A percentile compares a stretch with the other conserved stretches of the same genome.
These are phyloP conservation scores for Cantharis rufa DNA, from an alignment of 2,888 invertebrate species.

Conservation along the genomic window DNA sequence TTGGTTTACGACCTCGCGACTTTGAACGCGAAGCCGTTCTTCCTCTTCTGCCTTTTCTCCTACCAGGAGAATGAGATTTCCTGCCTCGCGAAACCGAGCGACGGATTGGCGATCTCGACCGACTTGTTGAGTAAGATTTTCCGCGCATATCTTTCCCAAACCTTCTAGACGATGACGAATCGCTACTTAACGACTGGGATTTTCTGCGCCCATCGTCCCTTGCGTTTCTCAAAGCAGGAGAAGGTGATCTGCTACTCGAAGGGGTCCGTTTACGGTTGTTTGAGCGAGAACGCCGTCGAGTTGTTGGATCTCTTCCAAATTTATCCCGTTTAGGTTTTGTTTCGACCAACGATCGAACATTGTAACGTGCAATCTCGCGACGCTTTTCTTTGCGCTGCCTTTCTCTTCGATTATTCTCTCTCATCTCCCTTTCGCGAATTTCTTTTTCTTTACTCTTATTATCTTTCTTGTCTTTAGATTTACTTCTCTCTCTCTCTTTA, in stretches of 20 bases:
- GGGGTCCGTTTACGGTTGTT: constrained; percentile 32
- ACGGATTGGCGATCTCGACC: constrained; percentile 43
- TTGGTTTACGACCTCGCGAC: constrained; percentile 32
- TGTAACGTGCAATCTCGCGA: constrained; percentile 81
- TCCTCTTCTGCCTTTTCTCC: constrained; percentile 34
- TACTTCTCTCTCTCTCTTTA: constrained; percentile 54
- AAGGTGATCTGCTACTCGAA: constrained; percentile 40
- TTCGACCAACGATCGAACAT: constrained; percentile 77
- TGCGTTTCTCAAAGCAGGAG: constrained; percentile 25
- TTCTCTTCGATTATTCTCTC: constrained; percentile 21
- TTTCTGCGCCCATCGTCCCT: constrained; percentile 34
- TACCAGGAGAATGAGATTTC: constrained; percentile 41
- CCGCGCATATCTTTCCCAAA: not conserved
- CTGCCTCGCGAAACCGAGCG: constrained; percentile 48
- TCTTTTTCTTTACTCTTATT: constrained; percentile 44
- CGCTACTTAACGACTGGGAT: constrained; percentile 36
- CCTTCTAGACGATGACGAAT: constrained; percentile 11
- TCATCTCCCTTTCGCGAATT: not conserved
- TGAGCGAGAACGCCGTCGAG: constrained; percentile 22
- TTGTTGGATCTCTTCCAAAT: constrained; percentile 73
- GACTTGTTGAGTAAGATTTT: constrained; percentile 8
- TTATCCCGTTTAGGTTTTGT: constrained; percentile 71
- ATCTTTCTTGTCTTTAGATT: constrained; percentile 51
- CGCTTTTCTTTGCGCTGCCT: constrained; percentile 65
- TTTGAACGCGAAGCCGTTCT: constrained; percentile 28